These are phyloP conservation scores for Trinorchestia longiramus DNA, from an alignment of 1,140 invertebrate species.

Conservation along the genomic window DNA sequence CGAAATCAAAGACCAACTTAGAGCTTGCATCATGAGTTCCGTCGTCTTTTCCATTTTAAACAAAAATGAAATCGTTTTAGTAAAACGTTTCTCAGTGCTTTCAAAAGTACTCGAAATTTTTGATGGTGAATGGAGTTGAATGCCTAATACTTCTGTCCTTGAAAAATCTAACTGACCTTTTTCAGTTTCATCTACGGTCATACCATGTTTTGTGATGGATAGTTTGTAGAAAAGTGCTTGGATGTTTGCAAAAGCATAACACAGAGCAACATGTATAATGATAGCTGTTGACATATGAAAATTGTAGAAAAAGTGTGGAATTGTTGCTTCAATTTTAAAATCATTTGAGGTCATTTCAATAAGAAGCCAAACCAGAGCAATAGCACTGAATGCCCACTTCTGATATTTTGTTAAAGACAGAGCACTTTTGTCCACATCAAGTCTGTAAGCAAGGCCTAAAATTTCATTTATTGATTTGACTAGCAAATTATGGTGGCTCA, in stretches of 20 bases:
- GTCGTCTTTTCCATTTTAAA: neutral
- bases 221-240: neutral
- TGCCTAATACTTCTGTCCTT: neutral
- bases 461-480: neutral
- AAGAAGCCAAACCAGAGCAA: neutral
- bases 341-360: neutral
- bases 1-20: neutral
- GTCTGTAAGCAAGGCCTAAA: neutral
- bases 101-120: neutral
- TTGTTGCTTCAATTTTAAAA: neutral
- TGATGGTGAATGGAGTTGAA: neutral
- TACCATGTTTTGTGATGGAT: neutral
- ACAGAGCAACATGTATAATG: neutral
- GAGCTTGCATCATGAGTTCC: neutral
- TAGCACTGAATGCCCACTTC: neutral
- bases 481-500: neutral
- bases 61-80: neutral
- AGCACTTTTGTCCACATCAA: neutral
- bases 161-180: neutral
- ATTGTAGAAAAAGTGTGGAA: neutral
- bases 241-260: neutral
- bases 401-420: neutral
- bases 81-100: neutral
- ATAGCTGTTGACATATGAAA: neutral
- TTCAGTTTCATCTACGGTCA: neutral